Evolutionary conservation across 2,888 invertebrate species (phyloP).

Genomic region (Caenorhabditis doughertyi): DNA sequence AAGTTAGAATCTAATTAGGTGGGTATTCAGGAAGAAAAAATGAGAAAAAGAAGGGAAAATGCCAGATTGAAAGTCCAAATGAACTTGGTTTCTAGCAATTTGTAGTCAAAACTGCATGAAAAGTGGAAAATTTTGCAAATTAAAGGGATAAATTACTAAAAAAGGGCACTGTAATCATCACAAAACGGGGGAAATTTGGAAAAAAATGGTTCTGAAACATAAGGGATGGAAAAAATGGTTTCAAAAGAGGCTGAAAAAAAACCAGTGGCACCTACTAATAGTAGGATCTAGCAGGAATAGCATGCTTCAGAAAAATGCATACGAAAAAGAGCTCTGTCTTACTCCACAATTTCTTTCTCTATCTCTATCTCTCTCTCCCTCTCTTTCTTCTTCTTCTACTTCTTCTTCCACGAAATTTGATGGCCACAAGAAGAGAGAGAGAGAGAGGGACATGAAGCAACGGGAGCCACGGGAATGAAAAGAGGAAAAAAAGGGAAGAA

Average conservation of each 20-base stretch:
- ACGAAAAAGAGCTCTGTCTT: conserved; percentile 39
- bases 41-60: neutral
- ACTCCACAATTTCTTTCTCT: conserved; percentile 26
- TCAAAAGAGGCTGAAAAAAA: conserved; percentile 2
- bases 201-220: neutral
- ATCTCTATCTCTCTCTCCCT: conserved; percentile 1
- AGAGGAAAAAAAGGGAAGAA: conserved; percentile 7
- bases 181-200: neutral
- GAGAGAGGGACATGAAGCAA: conserved; percentile 4
- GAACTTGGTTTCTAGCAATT: conserved; percentile 7
- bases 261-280: conserved; percentile 25
- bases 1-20: conserved; percentile 36
- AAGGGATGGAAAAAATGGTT: neutral
- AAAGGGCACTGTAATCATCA: no score
- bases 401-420: conserved; percentile 59
- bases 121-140: neutral
- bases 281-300: conserved; percentile 15
- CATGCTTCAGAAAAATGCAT: conserved; percentile 23
- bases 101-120: neutral
- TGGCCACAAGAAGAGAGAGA: conserved; percentile 31
- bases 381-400: conserved; percentile 37
- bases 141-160: no score
- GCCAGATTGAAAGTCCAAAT: conserved; percentile 31
- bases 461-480: conserved; percentile 2
- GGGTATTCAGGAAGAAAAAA: conserved; percentile 33